Evolutionary conservation across 1,140 invertebrate genomes (phyloP), one percentile per base, ranked within the genome.

Genomic region (Goniozus legneri): DNA sequence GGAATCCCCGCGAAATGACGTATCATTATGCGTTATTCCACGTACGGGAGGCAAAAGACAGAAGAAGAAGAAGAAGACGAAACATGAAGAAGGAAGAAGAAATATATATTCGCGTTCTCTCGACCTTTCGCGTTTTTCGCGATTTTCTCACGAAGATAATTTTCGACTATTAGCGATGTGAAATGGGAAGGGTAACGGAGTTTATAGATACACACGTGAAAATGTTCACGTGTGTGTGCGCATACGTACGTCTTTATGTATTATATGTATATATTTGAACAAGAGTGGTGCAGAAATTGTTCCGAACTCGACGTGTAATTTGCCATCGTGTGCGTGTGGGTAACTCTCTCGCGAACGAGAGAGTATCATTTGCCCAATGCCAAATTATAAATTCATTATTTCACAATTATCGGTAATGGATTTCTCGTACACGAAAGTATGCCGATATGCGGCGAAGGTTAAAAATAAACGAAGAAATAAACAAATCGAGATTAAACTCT

Each of bases 361-460:
- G n/a, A n/a, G n/a, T 69, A 69, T 71, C 67, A 72, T 72, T 71
- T 70, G 62, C 54, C 50, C 50, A n/a, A n/a, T n/a, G n/a, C n/a
- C n/a, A 63, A 71, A 72, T 72, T 72, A 67, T 71, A 71, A 72
- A 72, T 72, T 72, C 68, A 68, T 72, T 71, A 71, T 71, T 67
- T 69, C 62, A 70, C 64, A 69, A 72, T 72, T 67, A 72, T 72
- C 58, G 61, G n/a, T 66, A 66, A 71, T 68, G 64, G 61, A 71
- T 69, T 71, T 68, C n/a, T n/a, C n/a, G n/a, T n/a, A n/a, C n/a
- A n/a, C n/a, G 64, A 51, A 54, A 63, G 66, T 67, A 65, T 58
- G 38, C 57, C 56, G 55, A 59, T 63, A 58, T 61, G 49, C n/a
- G n/a, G n/a, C n/a, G n/a, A n/a, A n/a, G n/a, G n/a, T n/a, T n/a